Percentiles rank a stretch among this genome's conserved stretches.
Conservation (phyloP, 1,140 invertebrate genomes). For the Drepana arcuata region DNA sequence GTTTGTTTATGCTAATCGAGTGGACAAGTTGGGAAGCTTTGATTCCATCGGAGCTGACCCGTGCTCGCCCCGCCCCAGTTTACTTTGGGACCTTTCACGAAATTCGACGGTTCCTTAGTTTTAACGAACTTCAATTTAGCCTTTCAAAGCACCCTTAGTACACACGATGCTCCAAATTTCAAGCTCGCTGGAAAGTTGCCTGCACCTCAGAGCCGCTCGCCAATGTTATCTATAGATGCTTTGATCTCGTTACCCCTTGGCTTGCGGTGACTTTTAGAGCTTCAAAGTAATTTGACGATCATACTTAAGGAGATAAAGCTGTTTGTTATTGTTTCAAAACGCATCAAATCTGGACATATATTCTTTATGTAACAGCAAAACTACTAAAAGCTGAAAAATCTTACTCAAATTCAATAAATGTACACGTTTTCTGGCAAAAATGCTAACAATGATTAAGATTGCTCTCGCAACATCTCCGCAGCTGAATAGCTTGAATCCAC, state of each 20-base stretch:
- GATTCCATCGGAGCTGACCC: slow-evolving; percentile 31
- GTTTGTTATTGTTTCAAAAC: no score
- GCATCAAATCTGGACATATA: no score
- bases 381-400: no score
- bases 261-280: no score
- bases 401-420: no score
- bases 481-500: slow-evolving; percentile 40
- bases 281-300: no score
- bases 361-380: no score
- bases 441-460: slow-evolving; percentile 51
- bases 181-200: slow-evolving; percentile 13
- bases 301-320: no score
- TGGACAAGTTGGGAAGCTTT: slow-evolving; percentile 58
- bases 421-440: slow-evolving; percentile 34
- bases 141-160: slow-evolving; percentile 16
- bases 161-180: slow-evolving; percentile 16
- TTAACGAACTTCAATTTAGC: slow-evolving; percentile 23
- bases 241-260: no score
- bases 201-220: slow-evolving; percentile 16
- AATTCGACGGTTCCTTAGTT: slow-evolving; percentile 38
- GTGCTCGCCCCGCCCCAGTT: slow-evolving; percentile 32
- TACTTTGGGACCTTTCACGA: slow-evolving; percentile 46
- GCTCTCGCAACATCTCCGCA: slow-evolving; percentile 25
- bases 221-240: no score
- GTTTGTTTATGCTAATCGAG: slow-evolving; percentile 66